Conservation (phyloP, 2,888 invertebrate species). For the Gymnoscelis rufifasciata region DNA sequence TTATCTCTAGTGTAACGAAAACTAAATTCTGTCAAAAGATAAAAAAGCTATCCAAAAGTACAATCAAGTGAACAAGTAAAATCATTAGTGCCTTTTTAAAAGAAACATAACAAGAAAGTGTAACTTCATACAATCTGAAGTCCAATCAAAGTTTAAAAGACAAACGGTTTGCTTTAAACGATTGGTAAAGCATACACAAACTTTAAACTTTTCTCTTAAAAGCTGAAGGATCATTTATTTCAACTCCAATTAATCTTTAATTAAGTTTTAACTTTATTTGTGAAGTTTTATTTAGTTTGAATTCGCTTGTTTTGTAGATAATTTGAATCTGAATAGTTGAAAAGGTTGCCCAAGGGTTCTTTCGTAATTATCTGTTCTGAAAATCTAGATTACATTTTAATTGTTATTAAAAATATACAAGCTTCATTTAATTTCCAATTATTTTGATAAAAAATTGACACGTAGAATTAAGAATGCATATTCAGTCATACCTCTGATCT, state of each 20-base stretch:
- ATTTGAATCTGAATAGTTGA: background rate
- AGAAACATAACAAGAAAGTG: background rate
- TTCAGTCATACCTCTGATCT: too few species aligned
- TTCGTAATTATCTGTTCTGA: too few species aligned
- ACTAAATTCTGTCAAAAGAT: too few species aligned
- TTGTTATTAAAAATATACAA: too few species aligned
- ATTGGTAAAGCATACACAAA: conserved; percentile 12
- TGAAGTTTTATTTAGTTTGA: background rate
- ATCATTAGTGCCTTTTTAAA: background rate
- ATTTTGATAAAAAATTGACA: too few species aligned
- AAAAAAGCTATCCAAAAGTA: background rate
- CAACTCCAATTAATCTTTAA: conserved; percentile 10
- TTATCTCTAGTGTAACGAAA: too few species aligned
- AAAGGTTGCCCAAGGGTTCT: too few species aligned
- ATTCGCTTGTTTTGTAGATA: background rate
- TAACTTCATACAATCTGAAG: conserved; percentile 8
- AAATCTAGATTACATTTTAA: too few species aligned
- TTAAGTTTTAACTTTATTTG: conserved; percentile 8
- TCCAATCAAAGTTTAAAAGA: conserved; percentile 8
- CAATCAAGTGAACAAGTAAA: background rate
- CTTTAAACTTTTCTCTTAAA: conserved; percentile 9
- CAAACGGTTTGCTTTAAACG: conserved; percentile 10
- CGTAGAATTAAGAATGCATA: too few species aligned
- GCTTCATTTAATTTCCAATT: too few species aligned
- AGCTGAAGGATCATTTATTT: conserved; percentile 15